These are phyloP conservation scores for Dendrocincla tyrannina DNA, from an alignment of 2,797 vertebrate species.

Conservation along the genomic window DNA sequence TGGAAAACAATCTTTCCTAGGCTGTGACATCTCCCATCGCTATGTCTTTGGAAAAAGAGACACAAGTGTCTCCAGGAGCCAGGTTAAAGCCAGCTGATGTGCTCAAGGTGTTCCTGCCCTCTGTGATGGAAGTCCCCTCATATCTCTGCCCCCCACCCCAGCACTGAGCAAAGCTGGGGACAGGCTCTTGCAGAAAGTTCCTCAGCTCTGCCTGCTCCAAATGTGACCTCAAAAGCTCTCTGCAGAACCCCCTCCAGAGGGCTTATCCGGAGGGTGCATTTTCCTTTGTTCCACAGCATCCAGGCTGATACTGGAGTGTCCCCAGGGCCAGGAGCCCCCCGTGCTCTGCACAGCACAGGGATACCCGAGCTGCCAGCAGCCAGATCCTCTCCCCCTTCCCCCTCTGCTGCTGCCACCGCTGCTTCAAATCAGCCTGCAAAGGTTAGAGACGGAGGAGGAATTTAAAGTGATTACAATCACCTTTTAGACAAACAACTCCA, in stretches of 20 bases:
- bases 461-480: slow-evolving; percentile 73
- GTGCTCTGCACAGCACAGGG: neutral
- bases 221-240: neutral
- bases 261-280: accelerated
- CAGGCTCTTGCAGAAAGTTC: neutral
- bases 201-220: neutral
- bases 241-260: neutral
- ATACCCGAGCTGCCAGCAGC: neutral
- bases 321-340: neutral
- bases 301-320: neutral
- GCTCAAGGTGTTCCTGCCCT: neutral
- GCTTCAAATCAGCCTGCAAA: slow-evolving; percentile 64
- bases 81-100: neutral
- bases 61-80: neutral
- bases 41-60: neutral
- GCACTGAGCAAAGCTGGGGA: neutral
- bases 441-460: slow-evolving; percentile 69
- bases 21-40: neutral
- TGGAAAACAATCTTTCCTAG: neutral
- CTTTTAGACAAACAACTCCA: slow-evolving; percentile 71
- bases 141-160: neutral
- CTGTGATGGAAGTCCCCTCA: accelerated
- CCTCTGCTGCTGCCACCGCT: neutral
- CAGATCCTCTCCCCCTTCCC: neutral
- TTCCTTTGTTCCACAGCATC: neutral